phyloP scores from a whole-genome alignment of 1,140 invertebrate species.

The Habropoda laboriosa region DNA sequence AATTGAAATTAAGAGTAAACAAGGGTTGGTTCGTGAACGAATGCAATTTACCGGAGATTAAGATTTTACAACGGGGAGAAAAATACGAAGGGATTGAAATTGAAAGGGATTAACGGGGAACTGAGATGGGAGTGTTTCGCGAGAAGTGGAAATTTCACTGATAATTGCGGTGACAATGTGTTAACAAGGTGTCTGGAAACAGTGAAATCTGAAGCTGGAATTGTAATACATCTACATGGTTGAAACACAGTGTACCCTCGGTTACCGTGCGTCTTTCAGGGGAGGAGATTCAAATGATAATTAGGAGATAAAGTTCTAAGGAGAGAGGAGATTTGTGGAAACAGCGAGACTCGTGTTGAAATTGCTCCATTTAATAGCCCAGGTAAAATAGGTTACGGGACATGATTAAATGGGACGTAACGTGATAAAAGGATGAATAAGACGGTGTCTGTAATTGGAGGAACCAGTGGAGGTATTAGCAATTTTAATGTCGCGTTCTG shows the following conservation, averaged over 20 bases:
- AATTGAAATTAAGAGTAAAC: neutral
- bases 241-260: neutral
- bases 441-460: neutral
- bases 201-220: neutral
- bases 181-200: neutral
- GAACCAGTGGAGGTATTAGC: too few relatives aligned
- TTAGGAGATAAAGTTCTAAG: slow-evolving; percentile 13
- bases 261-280: neutral
- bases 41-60: too few relatives aligned
- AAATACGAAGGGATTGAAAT: neutral
- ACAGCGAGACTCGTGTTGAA: neutral
- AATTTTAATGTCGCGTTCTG: too few relatives aligned
- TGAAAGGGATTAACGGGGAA: too few relatives aligned
- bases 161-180: neutral
- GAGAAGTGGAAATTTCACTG: too few relatives aligned
- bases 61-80: too few relatives aligned
- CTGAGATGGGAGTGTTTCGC: too few relatives aligned
- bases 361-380: neutral
- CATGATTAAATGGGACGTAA: neutral
- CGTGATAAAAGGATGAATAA: neutral
- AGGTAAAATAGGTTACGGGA: neutral
- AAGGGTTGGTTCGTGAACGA: neutral
- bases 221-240: neutral
- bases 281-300: neutral
- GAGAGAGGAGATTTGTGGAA: too few relatives aligned